These are phyloP conservation scores for Siniperca scherzeri DNA, from an alignment of 2,797 vertebrate species.

Conservation along the genomic window DNA sequence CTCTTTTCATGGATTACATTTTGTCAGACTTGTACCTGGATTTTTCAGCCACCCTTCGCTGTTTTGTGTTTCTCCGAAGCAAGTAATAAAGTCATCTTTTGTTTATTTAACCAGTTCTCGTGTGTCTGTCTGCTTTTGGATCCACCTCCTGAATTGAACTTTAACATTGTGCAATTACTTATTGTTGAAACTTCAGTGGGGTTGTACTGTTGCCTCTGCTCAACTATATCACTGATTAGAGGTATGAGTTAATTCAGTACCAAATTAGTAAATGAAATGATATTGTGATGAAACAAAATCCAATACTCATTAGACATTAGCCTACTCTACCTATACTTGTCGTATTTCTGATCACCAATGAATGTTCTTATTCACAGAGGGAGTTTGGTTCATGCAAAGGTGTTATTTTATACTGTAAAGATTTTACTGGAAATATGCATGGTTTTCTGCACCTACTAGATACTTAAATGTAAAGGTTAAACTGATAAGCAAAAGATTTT, in stretches of 20 bases:
- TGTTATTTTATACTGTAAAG: neutral
- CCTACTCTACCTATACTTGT: neutral
- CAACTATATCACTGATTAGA: neutral
- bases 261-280: neutral
- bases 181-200: too few relatives aligned
- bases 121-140: too few relatives aligned
- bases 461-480: neutral
- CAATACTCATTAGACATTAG: neutral
- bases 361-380: neutral
- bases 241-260: neutral
- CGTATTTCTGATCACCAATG: neutral
- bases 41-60: too few relatives aligned
- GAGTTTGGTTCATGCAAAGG: neutral
- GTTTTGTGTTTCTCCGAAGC: too few relatives aligned
- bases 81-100: too few relatives aligned
- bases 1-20: too few relatives aligned
- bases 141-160: too few relatives aligned
- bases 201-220: too few relatives aligned
- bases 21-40: too few relatives aligned
- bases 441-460: neutral
- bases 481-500: neutral
- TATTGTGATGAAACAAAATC: constrained; percentile 10
- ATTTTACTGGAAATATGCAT: neutral
- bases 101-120: too few relatives aligned
- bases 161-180: too few relatives aligned